Percentiles rank a stretch among this genome's conserved stretches.
Conservation (phyloP, 2,888 invertebrate genomes). For the Carterocephalus palaemon region DNA sequence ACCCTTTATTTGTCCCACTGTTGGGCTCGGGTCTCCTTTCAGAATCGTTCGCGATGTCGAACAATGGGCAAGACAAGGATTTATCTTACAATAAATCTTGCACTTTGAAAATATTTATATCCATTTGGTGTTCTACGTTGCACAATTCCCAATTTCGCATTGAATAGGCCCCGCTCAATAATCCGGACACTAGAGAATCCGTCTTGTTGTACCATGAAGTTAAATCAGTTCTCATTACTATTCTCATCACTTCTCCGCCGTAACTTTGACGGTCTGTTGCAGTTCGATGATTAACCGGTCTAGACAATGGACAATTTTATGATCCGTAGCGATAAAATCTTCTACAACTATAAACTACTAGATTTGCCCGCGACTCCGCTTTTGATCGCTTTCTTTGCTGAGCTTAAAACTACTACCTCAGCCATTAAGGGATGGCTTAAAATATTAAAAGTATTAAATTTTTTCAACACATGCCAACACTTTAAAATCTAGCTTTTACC, state of each 20-base stretch:
- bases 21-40: no score
- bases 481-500: no score
- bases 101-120: no score
- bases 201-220: not conserved
- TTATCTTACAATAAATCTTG: no score
- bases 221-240: constrained; percentile 6
- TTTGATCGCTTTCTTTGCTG: no score
- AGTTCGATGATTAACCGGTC: constrained; percentile 1
- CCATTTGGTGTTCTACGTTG: not conserved
- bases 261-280: constrained; percentile 2
- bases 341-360: no score
- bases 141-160: not conserved
- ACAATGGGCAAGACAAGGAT: no score
- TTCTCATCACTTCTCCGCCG: constrained; percentile 1
- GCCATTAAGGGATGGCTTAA: constrained; percentile 1
- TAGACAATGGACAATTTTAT: constrained; percentile 11
- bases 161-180: not conserved
- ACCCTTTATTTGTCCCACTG: no score
- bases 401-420: not conserved
- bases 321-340: not conserved
- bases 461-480: no score
- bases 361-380: no score
- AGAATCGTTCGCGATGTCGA: no score
- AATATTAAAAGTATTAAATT: no score
- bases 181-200: not conserved